phyloP scores from a whole-genome alignment of 2,797 vertebrate genomes.

The Paedocypris micromegethes region DNA sequence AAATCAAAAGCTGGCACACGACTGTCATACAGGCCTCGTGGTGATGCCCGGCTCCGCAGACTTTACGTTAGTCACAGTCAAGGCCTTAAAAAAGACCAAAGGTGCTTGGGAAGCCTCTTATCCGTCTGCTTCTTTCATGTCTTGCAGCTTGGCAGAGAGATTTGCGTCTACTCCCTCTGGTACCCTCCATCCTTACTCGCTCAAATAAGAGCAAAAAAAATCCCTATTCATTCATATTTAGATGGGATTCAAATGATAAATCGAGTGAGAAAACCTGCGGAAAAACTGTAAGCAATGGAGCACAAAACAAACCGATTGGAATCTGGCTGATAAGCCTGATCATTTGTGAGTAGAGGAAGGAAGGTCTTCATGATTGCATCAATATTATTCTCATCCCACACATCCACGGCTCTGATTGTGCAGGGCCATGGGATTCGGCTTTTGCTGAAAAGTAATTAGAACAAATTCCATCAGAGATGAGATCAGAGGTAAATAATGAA shows the following conservation, averaged over 20 bases:
- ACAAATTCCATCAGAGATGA: conserved; percentile 11
- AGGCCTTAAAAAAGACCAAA: conserved; percentile 25
- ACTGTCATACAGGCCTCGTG: conserved; percentile 22
- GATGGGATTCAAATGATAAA: neutral
- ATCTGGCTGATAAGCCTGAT: conserved; percentile 37
- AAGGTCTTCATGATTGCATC: conserved; percentile 13
- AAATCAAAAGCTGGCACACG: conserved; percentile 5
- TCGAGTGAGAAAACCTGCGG: conserved; percentile 10
- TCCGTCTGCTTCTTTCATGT: conserved; percentile 26
- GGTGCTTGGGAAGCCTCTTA: conserved; percentile 10
- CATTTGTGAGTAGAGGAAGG: conserved; percentile 2
- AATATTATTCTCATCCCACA: conserved; percentile 32
- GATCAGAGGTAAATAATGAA: conserved; percentile 15
- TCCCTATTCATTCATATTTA: conserved; percentile 19
- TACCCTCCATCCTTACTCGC: conserved; percentile 1
- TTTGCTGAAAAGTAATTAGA: conserved; percentile 10
- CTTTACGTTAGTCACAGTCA: conserved; percentile 27
- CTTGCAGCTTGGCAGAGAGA: conserved; percentile 9
- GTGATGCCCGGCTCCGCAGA: conserved; percentile 8
- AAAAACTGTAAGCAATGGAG: neutral
- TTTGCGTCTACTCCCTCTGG: neutral
- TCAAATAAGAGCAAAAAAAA: neutral
- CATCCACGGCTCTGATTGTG: conserved; percentile 27
- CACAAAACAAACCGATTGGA: conserved; percentile 25
- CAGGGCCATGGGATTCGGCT: conserved; percentile 12